Conservation (phyloP, 2,888 invertebrate genomes). For the Micoletzkya japonica region DNA sequence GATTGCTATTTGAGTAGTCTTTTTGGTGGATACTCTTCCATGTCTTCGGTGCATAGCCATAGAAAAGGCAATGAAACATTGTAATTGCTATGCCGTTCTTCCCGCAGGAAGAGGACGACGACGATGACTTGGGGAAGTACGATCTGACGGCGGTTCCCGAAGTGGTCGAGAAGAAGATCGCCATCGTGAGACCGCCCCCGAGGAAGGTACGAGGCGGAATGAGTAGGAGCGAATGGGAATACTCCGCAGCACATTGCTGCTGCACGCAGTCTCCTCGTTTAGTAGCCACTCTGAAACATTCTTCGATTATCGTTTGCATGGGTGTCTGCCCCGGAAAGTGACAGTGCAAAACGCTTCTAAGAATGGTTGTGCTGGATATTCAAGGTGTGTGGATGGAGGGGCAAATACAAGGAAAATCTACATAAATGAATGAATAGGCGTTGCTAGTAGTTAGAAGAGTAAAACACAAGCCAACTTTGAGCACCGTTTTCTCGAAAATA, state of each 20-base stretch:
- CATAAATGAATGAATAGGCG: neutral
- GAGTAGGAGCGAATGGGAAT: neutral
- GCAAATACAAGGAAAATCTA: no score
- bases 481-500: neutral
- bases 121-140: slow-evolving; percentile 30
- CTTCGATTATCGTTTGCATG: neutral
- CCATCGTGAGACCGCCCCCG: neutral
- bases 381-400: no score
- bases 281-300: no score
- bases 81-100: no score
- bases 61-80: no score
- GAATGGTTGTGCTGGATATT: no score
- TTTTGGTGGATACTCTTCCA: no score
- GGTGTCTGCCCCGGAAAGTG: no score
- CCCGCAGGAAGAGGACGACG: slow-evolving; percentile 23
- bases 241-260: neutral
- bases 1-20: no score
- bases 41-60: no score
- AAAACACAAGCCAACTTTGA: neutral
- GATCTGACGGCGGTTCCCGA: slow-evolving; percentile 55
- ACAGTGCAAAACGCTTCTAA: no score
- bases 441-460: neutral
- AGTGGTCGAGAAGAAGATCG: slow-evolving; percentile 38
- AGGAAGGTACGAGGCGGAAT: slow-evolving; percentile 24
- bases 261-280: neutral